These are phyloP conservation scores for Elysia crispata DNA, from an alignment of 2,888 invertebrate species.

Conservation along the genomic window DNA sequence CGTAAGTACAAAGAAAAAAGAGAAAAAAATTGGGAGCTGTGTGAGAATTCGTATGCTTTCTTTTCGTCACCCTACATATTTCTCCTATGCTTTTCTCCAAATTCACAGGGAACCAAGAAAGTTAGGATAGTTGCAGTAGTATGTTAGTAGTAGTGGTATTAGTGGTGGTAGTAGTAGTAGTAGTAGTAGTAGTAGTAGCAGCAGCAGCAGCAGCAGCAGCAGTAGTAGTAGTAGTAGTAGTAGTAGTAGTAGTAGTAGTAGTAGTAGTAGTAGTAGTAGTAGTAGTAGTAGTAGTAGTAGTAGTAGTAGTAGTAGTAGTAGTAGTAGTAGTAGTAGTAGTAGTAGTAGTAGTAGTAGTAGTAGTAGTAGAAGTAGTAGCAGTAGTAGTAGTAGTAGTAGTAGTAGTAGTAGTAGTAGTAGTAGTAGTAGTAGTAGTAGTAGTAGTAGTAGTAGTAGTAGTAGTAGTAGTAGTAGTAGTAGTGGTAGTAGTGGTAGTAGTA, in stretches of 20 bases:
- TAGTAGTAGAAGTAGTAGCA: constrained; percentile 18
- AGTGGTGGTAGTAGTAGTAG: too few species aligned
- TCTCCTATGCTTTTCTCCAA: too few species aligned
- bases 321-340: constrained; percentile 35
- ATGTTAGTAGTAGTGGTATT: too few species aligned
- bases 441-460: constrained; percentile 18
- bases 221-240: not conserved
- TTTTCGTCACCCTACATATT: too few species aligned
- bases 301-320: constrained; percentile 43
- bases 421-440: constrained; percentile 18
- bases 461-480: not conserved
- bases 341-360: constrained; percentile 40
- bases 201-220: not conserved
- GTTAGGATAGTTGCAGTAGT: too few species aligned
- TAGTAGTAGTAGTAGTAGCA: not conserved
- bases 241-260: constrained; percentile 34
- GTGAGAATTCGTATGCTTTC: too few species aligned
- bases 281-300: constrained; percentile 43
- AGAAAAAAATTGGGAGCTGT: too few species aligned
- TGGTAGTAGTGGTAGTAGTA: too few species aligned
- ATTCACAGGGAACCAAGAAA: too few species aligned
- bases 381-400: constrained; percentile 23
- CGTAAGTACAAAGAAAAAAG: too few species aligned
- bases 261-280: constrained; percentile 39
- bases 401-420: constrained; percentile 16